These are phyloP conservation scores for Lydus trimaculatus DNA, from an alignment of 2,888 invertebrate genomes.

Conservation along the genomic window DNA sequence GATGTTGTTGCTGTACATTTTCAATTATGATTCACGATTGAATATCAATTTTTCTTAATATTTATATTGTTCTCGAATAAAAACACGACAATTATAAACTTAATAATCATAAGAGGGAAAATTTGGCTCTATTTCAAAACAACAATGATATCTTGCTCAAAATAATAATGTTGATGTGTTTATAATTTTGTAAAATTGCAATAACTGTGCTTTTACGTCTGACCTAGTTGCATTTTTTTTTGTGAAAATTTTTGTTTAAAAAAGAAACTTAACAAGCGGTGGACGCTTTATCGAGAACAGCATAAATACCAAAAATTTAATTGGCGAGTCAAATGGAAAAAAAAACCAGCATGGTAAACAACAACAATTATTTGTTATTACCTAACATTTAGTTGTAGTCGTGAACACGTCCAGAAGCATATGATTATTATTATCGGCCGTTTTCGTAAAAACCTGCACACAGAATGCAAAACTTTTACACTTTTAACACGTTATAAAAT, in stretches of 20 bases:
- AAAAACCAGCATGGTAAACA: conserved; percentile 10
- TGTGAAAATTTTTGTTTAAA: not conserved
- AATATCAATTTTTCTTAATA: not conserved
- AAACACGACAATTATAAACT: not conserved
- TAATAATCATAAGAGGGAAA: not conserved
- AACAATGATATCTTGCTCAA: not conserved
- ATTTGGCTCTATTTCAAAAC: not conserved
- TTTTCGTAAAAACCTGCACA: conserved; percentile 57
- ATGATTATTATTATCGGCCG: conserved; percentile 57
- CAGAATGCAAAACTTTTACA: conserved; percentile 42
- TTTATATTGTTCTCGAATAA: not conserved
- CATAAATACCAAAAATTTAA: not conserved
- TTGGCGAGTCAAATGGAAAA: not conserved
- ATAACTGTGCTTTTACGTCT: not conserved
- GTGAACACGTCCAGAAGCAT: conserved; percentile 56
- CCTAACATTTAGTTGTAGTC: conserved; percentile 57
- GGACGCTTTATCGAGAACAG: conserved; percentile 18
- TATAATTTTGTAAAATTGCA: not conserved
- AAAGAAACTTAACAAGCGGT: not conserved
- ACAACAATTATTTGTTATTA: conserved; percentile 42
- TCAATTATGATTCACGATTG: not conserved
- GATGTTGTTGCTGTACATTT: conserved; percentile 35
- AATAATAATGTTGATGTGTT: not conserved
- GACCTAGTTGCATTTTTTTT: not conserved
- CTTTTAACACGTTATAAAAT: conserved; percentile 4